Conservation (phyloP, 2,888 invertebrate genomes). For the Eledona agricola region DNA sequence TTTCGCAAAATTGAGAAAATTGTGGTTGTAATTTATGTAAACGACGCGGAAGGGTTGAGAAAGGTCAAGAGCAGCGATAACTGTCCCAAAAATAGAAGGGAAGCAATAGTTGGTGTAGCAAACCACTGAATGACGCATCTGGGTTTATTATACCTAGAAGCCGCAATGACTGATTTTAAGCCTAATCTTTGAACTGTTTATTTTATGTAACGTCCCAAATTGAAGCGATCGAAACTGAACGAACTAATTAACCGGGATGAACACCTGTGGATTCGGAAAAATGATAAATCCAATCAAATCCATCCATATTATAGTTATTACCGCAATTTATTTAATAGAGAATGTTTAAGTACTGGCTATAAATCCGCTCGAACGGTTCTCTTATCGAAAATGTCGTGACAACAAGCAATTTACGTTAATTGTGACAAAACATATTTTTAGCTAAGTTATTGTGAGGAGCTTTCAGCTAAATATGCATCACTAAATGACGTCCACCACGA, state of each 20-base stretch:
- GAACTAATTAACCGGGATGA: neutral
- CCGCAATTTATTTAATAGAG: slow-evolving; percentile 15
- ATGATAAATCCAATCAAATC: slow-evolving; percentile 1
- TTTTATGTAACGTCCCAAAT: neutral
- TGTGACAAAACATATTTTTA: slow-evolving; percentile 17
- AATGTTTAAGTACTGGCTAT: slow-evolving; percentile 8
- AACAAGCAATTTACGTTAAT: slow-evolving; percentile 16
- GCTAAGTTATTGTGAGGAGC: slow-evolving; percentile 9
- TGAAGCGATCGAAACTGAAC: neutral
- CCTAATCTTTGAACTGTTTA: neutral
- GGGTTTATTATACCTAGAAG: too few species aligned
- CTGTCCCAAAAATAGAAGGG: slow-evolving; percentile 2
- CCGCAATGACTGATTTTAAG: too few species aligned
- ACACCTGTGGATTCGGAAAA: slow-evolving; percentile 4
- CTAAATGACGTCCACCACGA: neutral
- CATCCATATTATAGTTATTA: slow-evolving; percentile 5
- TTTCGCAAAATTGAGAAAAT: too few species aligned
- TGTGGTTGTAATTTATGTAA: too few species aligned
- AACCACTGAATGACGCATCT: too few species aligned
- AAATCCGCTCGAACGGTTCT: slow-evolving; percentile 10
- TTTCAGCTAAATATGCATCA: slow-evolving; percentile 8
- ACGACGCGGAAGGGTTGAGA: slow-evolving; percentile 3
- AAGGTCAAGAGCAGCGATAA: slow-evolving; percentile 8
- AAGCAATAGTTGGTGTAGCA: neutral
- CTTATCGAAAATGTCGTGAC: slow-evolving; percentile 18